Evolutionary conservation across 2,888 invertebrate species (phyloP).

Genomic region (Nymphalis polychloros): DNA sequence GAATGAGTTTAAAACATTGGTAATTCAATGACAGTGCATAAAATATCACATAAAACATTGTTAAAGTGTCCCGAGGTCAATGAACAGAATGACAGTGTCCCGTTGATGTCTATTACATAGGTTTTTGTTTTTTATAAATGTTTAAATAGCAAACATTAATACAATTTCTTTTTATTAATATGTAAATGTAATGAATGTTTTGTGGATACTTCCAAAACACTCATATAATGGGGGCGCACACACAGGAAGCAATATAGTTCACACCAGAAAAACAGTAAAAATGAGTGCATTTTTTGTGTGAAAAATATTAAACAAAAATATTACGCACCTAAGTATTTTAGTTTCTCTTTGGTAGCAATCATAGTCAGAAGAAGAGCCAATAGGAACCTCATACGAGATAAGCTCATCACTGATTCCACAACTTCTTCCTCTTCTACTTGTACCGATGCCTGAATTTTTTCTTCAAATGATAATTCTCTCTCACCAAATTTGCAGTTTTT

Average conservation of each 20-base stretch:
- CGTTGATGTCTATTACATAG: conserved; percentile 69
- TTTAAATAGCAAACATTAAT: conserved; percentile 17
- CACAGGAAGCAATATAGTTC: conserved; percentile 72
- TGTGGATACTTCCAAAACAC: conserved; percentile 39
- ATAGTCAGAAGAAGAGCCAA: conserved; percentile 90
- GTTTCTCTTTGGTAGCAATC: conserved; percentile 89
- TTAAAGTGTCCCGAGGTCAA: conserved; percentile 44
- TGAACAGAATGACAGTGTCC: conserved; percentile 52
- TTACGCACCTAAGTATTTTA: conserved; percentile 89
- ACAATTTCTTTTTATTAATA: conserved; percentile 34
- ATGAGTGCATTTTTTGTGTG: conserved; percentile 51
- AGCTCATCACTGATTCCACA: conserved; percentile 80
- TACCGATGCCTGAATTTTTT: conserved; percentile 53
- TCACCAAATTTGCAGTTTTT: conserved; percentile 70
- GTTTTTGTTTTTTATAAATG: conserved; percentile 28
- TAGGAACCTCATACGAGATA: conserved; percentile 89
- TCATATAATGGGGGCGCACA: conserved; percentile 67
- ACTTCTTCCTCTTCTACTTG: conserved; percentile 64
- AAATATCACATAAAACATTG: conserved; percentile 38
- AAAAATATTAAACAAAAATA: conserved; percentile 49
- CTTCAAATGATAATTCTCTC: conserved; percentile 52
- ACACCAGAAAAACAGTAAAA: conserved; percentile 66
- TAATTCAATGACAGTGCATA: conserved; percentile 61
- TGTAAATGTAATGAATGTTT: conserved; percentile 37
- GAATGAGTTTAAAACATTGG: conserved; percentile 41